Percentiles rank a stretch among this genome's conserved stretches.
These are phyloP conservation scores for Tachycineta bicolor DNA, from an alignment of 2,113 vertebrate species.

Conservation along the genomic window DNA sequence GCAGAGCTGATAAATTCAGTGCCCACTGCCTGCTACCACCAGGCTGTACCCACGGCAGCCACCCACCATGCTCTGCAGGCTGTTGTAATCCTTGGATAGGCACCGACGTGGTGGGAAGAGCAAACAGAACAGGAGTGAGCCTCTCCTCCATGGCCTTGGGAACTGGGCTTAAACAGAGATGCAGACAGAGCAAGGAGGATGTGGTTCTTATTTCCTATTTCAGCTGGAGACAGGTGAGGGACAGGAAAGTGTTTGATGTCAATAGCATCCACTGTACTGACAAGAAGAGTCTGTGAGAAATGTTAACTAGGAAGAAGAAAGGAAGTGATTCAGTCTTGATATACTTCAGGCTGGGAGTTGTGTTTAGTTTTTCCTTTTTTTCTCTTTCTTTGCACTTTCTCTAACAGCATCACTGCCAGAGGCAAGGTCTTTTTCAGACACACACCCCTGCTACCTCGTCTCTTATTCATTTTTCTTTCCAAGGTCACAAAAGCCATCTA, in stretches of 20 bases:
- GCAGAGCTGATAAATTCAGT: background rate
- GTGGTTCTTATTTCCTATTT: background rate
- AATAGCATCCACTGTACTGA: background rate
- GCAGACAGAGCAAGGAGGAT: background rate
- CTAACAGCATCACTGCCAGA: background rate
- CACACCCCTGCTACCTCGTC: background rate
- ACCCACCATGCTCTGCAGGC: fast-evolving
- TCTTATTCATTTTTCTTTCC: background rate
- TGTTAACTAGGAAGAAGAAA: background rate
- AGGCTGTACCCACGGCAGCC: background rate
- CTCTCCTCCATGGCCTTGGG: background rate
- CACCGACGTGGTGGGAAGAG: background rate
- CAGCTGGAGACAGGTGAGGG: background rate
- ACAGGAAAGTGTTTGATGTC: background rate
- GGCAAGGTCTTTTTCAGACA: slow-evolving; percentile 2
- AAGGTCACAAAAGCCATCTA: background rate
- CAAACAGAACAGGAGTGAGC: background rate
- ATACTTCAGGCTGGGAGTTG: background rate
- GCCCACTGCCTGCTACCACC: background rate
- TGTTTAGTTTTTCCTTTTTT: background rate
- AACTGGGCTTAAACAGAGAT: background rate
- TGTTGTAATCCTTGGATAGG: fast-evolving
- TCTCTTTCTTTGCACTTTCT: background rate
- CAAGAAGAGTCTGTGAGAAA: background rate
- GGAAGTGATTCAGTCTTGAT: background rate